These are phyloP conservation scores for Diplazon laetatorius DNA, from an alignment of 2,888 invertebrate genomes.

Conservation along the genomic window DNA sequence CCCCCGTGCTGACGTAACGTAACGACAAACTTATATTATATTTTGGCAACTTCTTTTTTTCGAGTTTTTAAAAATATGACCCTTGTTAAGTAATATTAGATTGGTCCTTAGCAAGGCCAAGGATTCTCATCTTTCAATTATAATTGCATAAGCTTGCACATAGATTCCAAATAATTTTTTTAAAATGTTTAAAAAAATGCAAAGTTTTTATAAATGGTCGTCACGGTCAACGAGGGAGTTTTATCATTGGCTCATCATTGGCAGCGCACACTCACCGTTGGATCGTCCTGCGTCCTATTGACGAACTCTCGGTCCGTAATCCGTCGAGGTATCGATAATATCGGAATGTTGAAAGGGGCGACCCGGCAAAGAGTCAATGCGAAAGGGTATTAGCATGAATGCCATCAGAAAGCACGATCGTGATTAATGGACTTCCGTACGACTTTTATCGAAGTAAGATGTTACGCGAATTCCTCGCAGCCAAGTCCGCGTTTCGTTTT, in stretches of 20 bases:
- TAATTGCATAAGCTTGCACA: no score
- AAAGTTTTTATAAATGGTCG: no score
- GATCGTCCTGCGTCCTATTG: constrained; percentile 72
- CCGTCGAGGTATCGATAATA: constrained; percentile 71
- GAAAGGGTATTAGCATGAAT: constrained; percentile 38
- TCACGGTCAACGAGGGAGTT: neutral
- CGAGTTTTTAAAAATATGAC: no score
- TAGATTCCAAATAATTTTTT: no score
- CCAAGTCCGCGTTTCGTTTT: constrained; percentile 8
- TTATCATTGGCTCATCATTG: constrained; percentile 10
- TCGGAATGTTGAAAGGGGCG: constrained; percentile 70
- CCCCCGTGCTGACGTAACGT: neutral
- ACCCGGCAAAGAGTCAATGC: neutral
- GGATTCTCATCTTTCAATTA: no score
- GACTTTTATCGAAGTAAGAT: constrained; percentile 72
- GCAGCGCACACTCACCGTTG: constrained; percentile 57
- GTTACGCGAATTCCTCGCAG: constrained; percentile 52
- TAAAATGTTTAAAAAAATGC: no score
- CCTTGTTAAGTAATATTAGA: no score
- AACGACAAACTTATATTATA: constrained; percentile 3
- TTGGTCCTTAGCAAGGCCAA: no score
- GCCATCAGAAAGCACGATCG: constrained; percentile 65
- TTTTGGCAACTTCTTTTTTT: no score
- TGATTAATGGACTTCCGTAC: constrained; percentile 69
- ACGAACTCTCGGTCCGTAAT: constrained; percentile 71